phyloP scores from a whole-genome alignment of 2,797 vertebrate species.

The Sebastiscus tertius region DNA sequence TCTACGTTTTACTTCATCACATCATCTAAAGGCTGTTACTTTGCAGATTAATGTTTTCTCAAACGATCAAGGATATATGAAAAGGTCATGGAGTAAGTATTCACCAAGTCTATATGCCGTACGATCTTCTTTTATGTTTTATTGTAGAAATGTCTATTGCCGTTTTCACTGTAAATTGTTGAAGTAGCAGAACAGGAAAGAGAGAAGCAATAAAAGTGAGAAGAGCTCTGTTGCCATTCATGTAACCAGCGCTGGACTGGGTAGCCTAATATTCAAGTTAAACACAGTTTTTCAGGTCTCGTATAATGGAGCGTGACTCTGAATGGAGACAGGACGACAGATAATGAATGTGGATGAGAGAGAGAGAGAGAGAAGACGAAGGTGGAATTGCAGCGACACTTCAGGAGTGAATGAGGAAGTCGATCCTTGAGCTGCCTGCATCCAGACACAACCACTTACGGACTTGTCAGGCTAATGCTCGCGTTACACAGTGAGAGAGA shows the following conservation, averaged over 20 bases:
- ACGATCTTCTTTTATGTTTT: not conserved
- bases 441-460: conserved; percentile 14
- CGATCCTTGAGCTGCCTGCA: conserved; percentile 1
- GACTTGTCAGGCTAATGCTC: not conserved
- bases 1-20: not conserved
- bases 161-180: not conserved
- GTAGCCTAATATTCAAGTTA: conserved; percentile 18
- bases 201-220: not conserved
- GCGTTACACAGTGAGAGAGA: not conserved
- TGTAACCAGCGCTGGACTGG: not conserved
- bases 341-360: conserved; percentile 18
- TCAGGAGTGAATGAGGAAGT: conserved; percentile 24
- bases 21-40: not conserved
- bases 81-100: not conserved
- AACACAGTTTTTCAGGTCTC: conserved; percentile 4
- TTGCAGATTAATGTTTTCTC: not conserved
- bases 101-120: not conserved
- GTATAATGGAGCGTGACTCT: conserved; percentile 31
- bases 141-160: not conserved
- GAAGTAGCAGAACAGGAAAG: not conserved
- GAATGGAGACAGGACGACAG: conserved; percentile 20
- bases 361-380: not conserved
- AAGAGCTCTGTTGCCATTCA: not conserved
- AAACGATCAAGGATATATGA: not conserved
- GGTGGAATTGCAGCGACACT: not conserved